These are phyloP conservation scores for Phoxinus phoxinus DNA, from an alignment of 2,113 vertebrate species.

Conservation along the genomic window DNA sequence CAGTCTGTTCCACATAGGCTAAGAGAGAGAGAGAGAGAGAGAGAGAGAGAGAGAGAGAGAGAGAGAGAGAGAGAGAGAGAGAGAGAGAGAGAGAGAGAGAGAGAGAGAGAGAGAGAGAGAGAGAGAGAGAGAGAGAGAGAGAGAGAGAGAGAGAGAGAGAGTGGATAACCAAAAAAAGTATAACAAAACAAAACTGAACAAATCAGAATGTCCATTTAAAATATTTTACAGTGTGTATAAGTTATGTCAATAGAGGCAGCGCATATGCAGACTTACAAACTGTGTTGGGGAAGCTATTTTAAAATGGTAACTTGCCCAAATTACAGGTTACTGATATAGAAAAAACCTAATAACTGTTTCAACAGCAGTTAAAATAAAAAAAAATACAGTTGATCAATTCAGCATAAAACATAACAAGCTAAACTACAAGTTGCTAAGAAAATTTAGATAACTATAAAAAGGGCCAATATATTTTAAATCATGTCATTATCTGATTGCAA, in stretches of 20 bases:
- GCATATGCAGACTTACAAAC: not conserved
- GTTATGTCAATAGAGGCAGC: not conserved
- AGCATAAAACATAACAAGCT: not conserved
- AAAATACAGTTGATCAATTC: not conserved
- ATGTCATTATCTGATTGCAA: not conserved
- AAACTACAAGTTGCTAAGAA: not conserved
- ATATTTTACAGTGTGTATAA: not conserved
- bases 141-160: slow-evolving; percentile 59
- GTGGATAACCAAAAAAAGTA: not conserved
- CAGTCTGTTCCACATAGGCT: slow-evolving; percentile 90
- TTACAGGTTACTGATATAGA: no score
- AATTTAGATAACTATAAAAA: not conserved
- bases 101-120: slow-evolving; percentile 57
- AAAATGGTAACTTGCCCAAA: no score
- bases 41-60: slow-evolving; percentile 57
- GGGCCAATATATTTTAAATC: not conserved
- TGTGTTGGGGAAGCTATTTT: not conserved
- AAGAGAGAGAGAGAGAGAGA: slow-evolving; percentile 65
- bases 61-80: not conserved
- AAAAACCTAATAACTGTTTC: not conserved
- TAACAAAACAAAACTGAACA: not conserved
- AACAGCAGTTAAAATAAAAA: not conserved
- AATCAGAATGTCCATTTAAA: not conserved
- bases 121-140: no score
- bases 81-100: not conserved